Conservation (phyloP, 1,140 invertebrate species). For the Neodiprion fabricii region DNA sequence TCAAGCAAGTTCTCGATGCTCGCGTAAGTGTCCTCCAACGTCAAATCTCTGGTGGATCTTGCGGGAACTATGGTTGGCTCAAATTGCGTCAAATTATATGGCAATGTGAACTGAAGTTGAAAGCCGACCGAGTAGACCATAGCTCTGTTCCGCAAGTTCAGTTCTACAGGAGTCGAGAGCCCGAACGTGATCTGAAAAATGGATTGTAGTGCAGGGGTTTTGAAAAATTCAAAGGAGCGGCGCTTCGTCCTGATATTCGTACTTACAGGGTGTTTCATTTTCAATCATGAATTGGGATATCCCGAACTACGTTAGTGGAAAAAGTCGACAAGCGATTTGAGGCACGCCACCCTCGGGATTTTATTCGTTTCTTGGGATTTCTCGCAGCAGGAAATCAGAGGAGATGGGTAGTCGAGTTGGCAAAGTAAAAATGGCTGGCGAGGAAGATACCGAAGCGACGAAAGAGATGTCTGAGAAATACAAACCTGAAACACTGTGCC, state of each 20-base stretch:
- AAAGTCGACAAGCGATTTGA: too few species aligned
- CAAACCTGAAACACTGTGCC: background rate
- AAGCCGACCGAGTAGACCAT: conserved; percentile 47
- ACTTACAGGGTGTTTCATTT: too few species aligned
- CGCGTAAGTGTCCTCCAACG: conserved; percentile 49
- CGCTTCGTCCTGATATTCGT: too few species aligned
- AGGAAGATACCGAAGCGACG: too few species aligned
- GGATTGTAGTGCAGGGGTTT: background rate
- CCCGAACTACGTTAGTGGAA: too few species aligned
- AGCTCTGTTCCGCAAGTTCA: conserved; percentile 8
- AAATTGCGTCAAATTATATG: conserved; percentile 55
- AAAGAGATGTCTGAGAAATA: background rate
- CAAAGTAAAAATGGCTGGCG: too few species aligned
- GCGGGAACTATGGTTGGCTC: conserved; percentile 44
- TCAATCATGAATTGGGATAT: too few species aligned
- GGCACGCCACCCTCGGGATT: too few species aligned
- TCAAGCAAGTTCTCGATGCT: conserved; percentile 50
- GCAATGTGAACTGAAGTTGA: conserved; percentile 57
- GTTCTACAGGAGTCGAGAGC: background rate
- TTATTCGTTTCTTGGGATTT: too few species aligned
- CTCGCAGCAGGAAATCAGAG: too few species aligned
- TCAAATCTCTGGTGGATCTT: conserved; percentile 43
- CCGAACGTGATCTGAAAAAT: background rate
- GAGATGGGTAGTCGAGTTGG: too few species aligned
- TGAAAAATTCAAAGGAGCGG: background rate